Conservation (phyloP, 2,113 vertebrate species). For the Noctilio leporinus region DNA sequence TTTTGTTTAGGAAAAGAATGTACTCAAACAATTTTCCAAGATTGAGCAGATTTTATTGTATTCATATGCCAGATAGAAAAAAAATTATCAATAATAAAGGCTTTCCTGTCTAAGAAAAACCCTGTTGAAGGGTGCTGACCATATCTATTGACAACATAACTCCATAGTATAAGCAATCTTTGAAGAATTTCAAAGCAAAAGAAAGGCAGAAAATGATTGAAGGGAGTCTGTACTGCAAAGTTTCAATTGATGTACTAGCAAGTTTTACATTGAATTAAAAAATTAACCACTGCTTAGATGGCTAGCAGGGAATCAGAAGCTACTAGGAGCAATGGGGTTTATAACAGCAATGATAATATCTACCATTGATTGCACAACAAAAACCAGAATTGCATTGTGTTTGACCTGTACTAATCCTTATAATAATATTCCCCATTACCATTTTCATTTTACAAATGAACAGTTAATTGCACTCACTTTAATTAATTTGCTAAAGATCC, state of each 20-base stretch:
- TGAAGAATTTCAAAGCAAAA: neutral
- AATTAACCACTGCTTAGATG: neutral
- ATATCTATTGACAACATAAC: neutral
- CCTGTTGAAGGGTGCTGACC: neutral
- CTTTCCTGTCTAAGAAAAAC: neutral
- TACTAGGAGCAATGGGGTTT: neutral
- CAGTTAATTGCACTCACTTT: neutral
- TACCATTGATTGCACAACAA: neutral
- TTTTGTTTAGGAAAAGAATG: neutral
- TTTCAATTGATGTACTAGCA: neutral
- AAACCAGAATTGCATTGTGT: neutral
- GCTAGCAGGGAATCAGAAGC: neutral
- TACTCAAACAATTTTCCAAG: neutral
- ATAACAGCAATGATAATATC: neutral
- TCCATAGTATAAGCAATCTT: neutral
- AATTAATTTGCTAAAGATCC: neutral
- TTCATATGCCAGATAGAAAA: neutral
- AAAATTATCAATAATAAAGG: neutral
- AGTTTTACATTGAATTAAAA: neutral
- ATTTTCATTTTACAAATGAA: neutral
- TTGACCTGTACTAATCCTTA: neutral
- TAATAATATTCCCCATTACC: neutral
- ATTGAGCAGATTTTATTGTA: neutral
- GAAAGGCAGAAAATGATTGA: neutral
- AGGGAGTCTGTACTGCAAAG: neutral